Conservation (phyloP, 2,797 vertebrate species). For the Babyrousa celebensis region DNA sequence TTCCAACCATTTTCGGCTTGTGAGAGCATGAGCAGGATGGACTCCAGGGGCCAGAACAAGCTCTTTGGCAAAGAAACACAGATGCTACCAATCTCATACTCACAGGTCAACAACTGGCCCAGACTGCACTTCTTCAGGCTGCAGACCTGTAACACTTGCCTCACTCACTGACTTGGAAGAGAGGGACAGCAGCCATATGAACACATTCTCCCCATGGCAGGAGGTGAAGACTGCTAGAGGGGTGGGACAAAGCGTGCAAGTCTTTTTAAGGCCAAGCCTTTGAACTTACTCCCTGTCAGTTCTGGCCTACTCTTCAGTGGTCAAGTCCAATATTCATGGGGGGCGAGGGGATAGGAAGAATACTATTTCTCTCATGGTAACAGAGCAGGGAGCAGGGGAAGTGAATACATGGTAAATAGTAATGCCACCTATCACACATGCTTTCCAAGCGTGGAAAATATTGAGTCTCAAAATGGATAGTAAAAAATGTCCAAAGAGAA, state of each 20-base stretch:
- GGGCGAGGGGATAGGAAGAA: neutral
- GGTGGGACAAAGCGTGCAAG: neutral
- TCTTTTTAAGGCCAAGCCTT: neutral
- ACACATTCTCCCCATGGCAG: neutral
- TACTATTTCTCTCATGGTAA: neutral
- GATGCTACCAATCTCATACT: neutral
- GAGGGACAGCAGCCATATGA: neutral
- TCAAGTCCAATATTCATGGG: neutral
- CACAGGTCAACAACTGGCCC: neutral
- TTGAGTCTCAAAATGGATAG: constrained; percentile 21
- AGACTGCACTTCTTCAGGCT: neutral
- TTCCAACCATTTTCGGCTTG: neutral
- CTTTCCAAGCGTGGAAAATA: neutral
- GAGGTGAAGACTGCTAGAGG: neutral
- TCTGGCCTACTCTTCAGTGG: neutral
- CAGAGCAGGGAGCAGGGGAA: neutral
- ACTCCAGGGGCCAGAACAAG: neutral
- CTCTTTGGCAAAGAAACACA: neutral
- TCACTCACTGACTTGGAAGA: neutral
- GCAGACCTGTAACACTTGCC: neutral
- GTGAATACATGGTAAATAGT: constrained; percentile 5
- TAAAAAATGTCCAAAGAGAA: constrained; percentile 32
- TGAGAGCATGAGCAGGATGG: neutral
- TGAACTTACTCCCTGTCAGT: neutral
- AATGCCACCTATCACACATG: neutral